These are phyloP conservation scores for Quadriops clusia DNA, from an alignment of 2,888 invertebrate species.

Conservation along the genomic window DNA sequence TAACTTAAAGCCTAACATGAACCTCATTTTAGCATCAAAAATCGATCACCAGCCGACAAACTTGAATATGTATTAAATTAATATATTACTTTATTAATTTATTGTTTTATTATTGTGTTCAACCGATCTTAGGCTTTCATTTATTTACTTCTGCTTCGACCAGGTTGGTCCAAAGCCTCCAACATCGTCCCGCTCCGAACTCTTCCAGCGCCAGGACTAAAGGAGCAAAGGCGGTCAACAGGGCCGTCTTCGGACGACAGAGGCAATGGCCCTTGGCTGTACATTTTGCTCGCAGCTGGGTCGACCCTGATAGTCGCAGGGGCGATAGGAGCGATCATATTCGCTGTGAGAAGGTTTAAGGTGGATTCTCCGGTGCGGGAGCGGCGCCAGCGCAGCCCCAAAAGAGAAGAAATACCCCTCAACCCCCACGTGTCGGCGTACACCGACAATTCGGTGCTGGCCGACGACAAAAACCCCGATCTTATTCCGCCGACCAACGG, in stretches of 20 bases:
- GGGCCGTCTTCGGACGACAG: slow-evolving; percentile 23
- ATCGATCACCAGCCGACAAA: no score
- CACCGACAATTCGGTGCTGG: slow-evolving; percentile 26
- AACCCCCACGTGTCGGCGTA: slow-evolving; percentile 31
- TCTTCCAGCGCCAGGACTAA: slow-evolving; percentile 37
- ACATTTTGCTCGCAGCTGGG: slow-evolving; percentile 32
- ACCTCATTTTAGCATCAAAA: no score
- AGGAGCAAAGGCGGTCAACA: slow-evolving; percentile 36
- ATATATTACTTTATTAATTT: no score
- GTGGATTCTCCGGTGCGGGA: slow-evolving; percentile 32
- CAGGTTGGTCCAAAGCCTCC: slow-evolving; percentile 34
- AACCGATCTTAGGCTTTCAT: slow-evolving; percentile 32
- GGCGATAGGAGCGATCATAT: slow-evolving; percentile 31
- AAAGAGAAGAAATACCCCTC: slow-evolving; percentile 29
- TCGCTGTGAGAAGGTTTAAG: slow-evolving; percentile 31
- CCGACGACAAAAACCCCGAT: slow-evolving; percentile 37
- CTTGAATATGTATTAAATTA: no score
- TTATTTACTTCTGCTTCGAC: slow-evolving; percentile 3
- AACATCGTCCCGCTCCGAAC: slow-evolving; percentile 37
- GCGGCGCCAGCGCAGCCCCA: slow-evolving; percentile 27
- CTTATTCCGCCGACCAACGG: slow-evolving; percentile 36
- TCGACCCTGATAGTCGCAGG: slow-evolving; percentile 35
- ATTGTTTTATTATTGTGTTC: no score
- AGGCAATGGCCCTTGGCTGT: slow-evolving; percentile 30
- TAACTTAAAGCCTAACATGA: no score